These are phyloP conservation scores for Melozone crissalis DNA, from an alignment of 2,113 vertebrate genomes.

Conservation along the genomic window DNA sequence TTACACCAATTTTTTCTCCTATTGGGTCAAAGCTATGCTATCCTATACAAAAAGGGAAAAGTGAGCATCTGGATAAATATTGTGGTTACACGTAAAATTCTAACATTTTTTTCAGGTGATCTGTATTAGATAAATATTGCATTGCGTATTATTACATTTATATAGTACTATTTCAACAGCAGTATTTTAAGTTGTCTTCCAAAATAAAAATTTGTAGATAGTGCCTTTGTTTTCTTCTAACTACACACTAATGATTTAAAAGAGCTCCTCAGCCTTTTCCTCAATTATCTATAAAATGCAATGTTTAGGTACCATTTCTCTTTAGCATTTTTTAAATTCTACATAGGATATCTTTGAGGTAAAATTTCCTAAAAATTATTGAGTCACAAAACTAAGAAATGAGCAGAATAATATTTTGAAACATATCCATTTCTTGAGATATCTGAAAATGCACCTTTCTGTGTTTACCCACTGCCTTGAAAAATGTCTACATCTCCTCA, in stretches of 20 bases:
- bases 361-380: neutral
- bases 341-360: neutral
- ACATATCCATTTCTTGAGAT: neutral
- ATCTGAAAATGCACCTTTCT: neutral
- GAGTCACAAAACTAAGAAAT: neutral
- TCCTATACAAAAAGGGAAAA: neutral
- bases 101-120: neutral
- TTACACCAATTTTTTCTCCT: neutral
- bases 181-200: neutral
- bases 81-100: neutral
- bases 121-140: neutral
- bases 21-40: neutral
- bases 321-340: neutral
- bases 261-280: fast-evolving
- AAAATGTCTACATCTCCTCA: neutral
- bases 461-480: neutral
- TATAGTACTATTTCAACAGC: neutral
- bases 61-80: neutral
- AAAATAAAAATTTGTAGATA: neutral
- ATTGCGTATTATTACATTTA: neutral
- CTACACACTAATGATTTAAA: neutral
- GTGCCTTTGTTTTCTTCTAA: neutral
- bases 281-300: neutral
- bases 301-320: neutral
- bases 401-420: neutral